These are phyloP conservation scores for Sisor rabdophorus DNA, from an alignment of 2,113 vertebrate genomes.

Conservation along the genomic window DNA sequence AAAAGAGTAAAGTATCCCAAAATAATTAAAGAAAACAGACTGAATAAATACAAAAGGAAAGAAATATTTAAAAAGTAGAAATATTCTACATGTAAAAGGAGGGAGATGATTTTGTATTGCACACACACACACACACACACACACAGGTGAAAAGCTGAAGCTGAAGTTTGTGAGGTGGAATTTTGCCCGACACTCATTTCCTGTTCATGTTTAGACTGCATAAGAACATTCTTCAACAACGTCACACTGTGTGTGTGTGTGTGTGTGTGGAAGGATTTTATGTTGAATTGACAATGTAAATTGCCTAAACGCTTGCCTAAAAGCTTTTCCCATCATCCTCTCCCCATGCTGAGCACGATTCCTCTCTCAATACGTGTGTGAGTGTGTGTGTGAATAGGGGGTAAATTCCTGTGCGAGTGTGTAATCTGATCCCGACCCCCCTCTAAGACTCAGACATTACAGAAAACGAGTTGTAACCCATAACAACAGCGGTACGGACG, in stretches of 20 bases:
- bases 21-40: too few relatives aligned
- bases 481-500: constrained; percentile 37
- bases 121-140: constrained; percentile 23
- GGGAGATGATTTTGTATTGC: not conserved
- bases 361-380: constrained; percentile 10
- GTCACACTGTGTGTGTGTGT: not conserved
- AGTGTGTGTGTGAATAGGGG: constrained; percentile 45
- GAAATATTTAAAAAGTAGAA: not conserved
- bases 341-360: constrained; percentile 1
- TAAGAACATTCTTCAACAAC: constrained; percentile 23
- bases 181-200: constrained; percentile 21
- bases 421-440: constrained; percentile 60
- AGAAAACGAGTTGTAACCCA: constrained; percentile 54
- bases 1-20: too few relatives aligned
- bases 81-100: not conserved
- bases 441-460: constrained; percentile 55
- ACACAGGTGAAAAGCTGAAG: not conserved
- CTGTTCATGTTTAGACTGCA: constrained; percentile 34
- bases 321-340: not conserved
- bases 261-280: not conserved
- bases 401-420: constrained; percentile 63
- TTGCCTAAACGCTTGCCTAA: constrained; percentile 11
- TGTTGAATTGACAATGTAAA: constrained; percentile 7
- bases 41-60: too few relatives aligned
- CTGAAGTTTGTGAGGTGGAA: not conserved